Base-by-base conservation (phyloP, 1,140 invertebrate species). In the Drosophila biarmipes region DNA sequence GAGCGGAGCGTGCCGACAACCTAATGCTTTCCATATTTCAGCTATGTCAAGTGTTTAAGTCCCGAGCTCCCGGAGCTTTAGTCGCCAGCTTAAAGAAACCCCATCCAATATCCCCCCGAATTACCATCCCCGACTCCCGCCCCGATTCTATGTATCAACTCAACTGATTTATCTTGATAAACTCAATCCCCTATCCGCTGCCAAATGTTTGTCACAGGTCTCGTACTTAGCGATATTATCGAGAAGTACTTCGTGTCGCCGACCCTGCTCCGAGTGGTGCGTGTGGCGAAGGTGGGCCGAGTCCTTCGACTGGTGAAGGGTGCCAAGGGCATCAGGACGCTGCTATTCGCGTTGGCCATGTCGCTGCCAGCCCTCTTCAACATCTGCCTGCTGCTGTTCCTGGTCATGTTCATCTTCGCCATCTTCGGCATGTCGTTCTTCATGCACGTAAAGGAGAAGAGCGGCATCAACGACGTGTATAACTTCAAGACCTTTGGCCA, bases 381-480 rank as follows among this genome's bases (percentile, higher is more conserved):
- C 94, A 99, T 99, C 93, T 99, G 98, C 92, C 95, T 99, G 86
- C 94, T 99, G 81, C 95, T 99, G 76, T 99, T 99, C 93, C 94
- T 99, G 79, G 98, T 99, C 79, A 99, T 99, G 97, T 99, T 99
- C 93, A 99, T 99, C 93, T 99, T 99, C 92, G 98, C 98, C 80
- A 99, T 99, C 90, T 99, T 99, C 92, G 98, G 98, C 67, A 99
- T 99, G 98, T 99, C 98, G 46, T 99, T 99, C 94, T 99, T 99
- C 93, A 99, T 98, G 97, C 96, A 98, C 93, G 98, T 99, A 56
- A 98, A 98, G 92, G 95, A 97, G 90, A 96, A 97, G 90, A 97
- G 96, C 80, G 98, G 98, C 46, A 94, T 99, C 62, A 98, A 99
- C 91, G 97, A 98, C 92, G 97, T 98, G 52, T 99, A 99, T 94